Evolutionary conservation across 2,113 vertebrate species (phyloP).

Genomic region (Crypturellus undulatus): DNA sequence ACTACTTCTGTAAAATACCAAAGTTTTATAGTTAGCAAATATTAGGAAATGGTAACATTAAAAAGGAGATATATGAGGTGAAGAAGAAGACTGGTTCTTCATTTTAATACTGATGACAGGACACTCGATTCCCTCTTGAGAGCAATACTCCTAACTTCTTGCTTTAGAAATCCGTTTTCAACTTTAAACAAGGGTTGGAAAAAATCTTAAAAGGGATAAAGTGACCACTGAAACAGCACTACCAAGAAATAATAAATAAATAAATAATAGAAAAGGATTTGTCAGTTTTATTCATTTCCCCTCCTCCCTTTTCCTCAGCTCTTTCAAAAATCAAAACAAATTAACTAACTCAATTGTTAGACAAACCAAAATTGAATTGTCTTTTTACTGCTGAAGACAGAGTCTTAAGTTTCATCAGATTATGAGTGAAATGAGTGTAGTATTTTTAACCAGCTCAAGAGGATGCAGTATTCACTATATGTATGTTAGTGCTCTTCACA

Average conservation of each 20-base stretch:
- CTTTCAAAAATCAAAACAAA: conserved; percentile 19
- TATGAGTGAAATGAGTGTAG: background rate
- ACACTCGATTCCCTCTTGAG: conserved; percentile 65
- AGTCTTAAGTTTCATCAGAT: background rate
- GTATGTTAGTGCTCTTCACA: background rate
- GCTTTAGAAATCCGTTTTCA: conserved; percentile 54
- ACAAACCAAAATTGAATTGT: background rate
- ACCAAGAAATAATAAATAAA: background rate
- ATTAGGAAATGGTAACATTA: conserved; percentile 59
- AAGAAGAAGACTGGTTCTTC: conserved; percentile 65
- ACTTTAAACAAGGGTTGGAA: conserved; percentile 38
- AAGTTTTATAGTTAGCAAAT: conserved; percentile 65
- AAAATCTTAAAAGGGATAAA: conserved; percentile 44
- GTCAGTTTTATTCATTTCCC: conserved; percentile 9
- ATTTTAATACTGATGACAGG: conserved; percentile 70
- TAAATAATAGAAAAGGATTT: background rate
- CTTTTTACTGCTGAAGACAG: background rate
- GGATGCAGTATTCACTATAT: background rate
- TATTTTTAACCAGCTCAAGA: background rate
- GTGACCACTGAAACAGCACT: conserved; percentile 4
- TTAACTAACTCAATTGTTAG: background rate
- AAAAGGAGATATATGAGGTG: conserved; percentile 68
- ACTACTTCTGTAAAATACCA: conserved; percentile 68
- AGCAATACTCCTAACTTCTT: conserved; percentile 38
- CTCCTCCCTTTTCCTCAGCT: background rate